Evolutionary conservation across 2,113 vertebrate species (phyloP).

Genomic region (Poicephalus gulielmi): DNA sequence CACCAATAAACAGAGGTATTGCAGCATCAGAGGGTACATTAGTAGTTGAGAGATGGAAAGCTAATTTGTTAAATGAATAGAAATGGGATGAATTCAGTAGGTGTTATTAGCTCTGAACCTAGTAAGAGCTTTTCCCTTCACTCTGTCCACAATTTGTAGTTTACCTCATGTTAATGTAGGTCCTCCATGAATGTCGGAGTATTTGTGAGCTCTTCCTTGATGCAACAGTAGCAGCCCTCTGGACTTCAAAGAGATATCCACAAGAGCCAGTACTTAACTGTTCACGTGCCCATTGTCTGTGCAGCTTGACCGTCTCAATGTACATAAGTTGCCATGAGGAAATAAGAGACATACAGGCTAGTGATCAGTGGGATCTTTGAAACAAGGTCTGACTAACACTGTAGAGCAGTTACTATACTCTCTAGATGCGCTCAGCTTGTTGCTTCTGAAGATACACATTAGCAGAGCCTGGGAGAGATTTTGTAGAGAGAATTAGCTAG

Average conservation of each 20-base stretch:
- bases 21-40: background rate
- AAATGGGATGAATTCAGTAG: background rate
- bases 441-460: background rate
- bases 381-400: background rate
- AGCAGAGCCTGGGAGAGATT: background rate
- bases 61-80: background rate
- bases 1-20: background rate
- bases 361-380: background rate
- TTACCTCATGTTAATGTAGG: background rate
- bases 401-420: background rate
- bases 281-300: fast-evolving
- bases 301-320: background rate
- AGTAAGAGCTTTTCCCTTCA: background rate
- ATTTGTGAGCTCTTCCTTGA: background rate
- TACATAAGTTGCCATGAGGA: fast-evolving
- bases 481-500: background rate
- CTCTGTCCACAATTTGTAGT: background rate
- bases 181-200: background rate
- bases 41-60: background rate
- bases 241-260: background rate
- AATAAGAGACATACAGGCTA: background rate
- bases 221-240: background rate
- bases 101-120: background rate
- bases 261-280: background rate
- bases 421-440: background rate